Conservation (phyloP, 1,140 invertebrate species). For the Drosophila suzukii region DNA sequence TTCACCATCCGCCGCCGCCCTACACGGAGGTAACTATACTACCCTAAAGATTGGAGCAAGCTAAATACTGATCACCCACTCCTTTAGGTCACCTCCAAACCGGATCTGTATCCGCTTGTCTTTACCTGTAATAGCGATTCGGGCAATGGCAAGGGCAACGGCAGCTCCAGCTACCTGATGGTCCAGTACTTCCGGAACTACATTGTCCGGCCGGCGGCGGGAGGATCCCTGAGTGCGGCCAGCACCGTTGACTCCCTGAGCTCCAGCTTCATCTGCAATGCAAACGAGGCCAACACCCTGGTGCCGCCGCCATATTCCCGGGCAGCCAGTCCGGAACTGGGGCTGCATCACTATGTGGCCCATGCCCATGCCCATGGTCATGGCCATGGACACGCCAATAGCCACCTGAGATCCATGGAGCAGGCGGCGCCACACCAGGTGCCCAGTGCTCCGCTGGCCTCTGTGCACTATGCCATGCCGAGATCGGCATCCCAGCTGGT, state of each 20-base stretch:
- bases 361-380: slow-evolving; percentile 53
- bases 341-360: slow-evolving; percentile 79
- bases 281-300: slow-evolving; percentile 92
- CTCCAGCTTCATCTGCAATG: slow-evolving; percentile 92
- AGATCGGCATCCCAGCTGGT: slow-evolving; percentile 79
- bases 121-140: slow-evolving; percentile 89
- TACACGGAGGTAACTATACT: slow-evolving; percentile 90
- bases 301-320: slow-evolving; percentile 93
- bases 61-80: too few species aligned
- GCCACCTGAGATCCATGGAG: slow-evolving; percentile 26
- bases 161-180: slow-evolving; percentile 90
- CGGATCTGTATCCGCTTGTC: slow-evolving; percentile 92
- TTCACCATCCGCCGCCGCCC: slow-evolving; percentile 90
- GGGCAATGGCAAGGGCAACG: slow-evolving; percentile 86
- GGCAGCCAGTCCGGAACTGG: slow-evolving; percentile 89
- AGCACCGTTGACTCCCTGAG: slow-evolving; percentile 93
- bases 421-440: slow-evolving; percentile 38
- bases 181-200: slow-evolving; percentile 93
- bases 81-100: slow-evolving; percentile 91
- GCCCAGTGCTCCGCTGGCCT: slow-evolving; percentile 5
- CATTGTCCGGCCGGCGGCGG: slow-evolving; percentile 88
- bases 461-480: slow-evolving; percentile 56
- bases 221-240: slow-evolving; percentile 90
- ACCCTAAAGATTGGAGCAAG: not conserved
- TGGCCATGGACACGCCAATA: slow-evolving; percentile 8